Evolutionary conservation across 2,113 vertebrate genomes (phyloP), one percentile per base, ranked within the genome.

Genomic region (Hydrolagus affinis): DNA sequence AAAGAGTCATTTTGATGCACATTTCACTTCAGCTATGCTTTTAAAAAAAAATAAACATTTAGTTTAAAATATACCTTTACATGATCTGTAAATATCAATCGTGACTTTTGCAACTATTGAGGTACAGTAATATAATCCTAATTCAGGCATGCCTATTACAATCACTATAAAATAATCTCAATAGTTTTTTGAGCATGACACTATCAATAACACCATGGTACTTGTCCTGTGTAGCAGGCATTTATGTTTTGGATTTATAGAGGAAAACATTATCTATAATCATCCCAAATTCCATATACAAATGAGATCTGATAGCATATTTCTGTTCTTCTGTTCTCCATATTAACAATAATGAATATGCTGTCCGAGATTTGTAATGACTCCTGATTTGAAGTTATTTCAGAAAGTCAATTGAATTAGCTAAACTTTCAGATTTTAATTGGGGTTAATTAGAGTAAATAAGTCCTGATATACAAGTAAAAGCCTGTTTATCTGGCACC

Each of bases 341-440:
- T 9, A 44, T 56, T 75, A 56, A 75, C 32, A 30, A 44, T 72
- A 74, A 74, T 74, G 28, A 44, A 32, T 17, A 32, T 74, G 44
- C 25, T 21, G 17, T 75, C 32, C 73, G 56, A 75, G 73, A 75
- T 75, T 75, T 75, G 32, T 56, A 75, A 57, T 56, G 9, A 56
- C 73, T 44, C 8, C 6, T 56, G 32, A 4, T 75, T 74, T 75
- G 44, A 44, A 75, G 56, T 56, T 75, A 56, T 75, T 21, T 44
- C 9, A 17, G 32, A 2, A 75, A 11, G 17, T 75, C 56, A 21
- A 19, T 75, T 75, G 73, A 75, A 75, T 75, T 56, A 75, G 56
- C 21, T 44, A 75, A 74, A 10, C 73, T 75, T 75, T 56, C 32
- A 75, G 19, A 21, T 75, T 75, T 75, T 75, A 75, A 75, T 21